Evolutionary conservation across 2,797 vertebrate genomes (phyloP).

Genomic region (Cossypha dichroa): DNA sequence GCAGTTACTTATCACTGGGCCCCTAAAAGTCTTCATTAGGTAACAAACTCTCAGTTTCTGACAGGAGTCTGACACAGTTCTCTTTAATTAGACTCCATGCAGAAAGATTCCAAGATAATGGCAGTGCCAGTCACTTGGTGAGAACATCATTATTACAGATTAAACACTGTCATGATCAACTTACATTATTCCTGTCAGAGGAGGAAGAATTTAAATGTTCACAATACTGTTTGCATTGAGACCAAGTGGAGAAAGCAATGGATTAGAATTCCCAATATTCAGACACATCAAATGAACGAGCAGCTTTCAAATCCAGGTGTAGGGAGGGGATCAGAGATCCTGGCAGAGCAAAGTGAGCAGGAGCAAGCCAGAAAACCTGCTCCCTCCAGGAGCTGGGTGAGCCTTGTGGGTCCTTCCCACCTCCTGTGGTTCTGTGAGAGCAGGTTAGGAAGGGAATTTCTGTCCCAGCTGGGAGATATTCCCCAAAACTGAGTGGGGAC

Average conservation of each 20-base stretch:
- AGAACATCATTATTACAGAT: constrained; percentile 13
- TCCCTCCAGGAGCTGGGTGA: not conserved
- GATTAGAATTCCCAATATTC: not conserved
- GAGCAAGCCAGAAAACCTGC: not conserved
- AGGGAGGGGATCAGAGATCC: not conserved
- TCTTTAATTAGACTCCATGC: not conserved
- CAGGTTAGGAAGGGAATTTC: not conserved
- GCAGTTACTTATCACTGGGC: not conserved
- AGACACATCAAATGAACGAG: not conserved
- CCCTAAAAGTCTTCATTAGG: not conserved
- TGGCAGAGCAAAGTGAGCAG: not conserved
- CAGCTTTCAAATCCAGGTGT: not conserved
- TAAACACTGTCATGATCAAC: not conserved
- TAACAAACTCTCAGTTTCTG: not conserved
- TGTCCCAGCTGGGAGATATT: not conserved
- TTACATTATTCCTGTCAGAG: not conserved
- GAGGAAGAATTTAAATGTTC: not conserved
- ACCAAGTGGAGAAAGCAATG: not conserved
- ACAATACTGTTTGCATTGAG: not conserved
- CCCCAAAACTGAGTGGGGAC: not conserved
- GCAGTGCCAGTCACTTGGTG: not conserved
- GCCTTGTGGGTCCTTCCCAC: not conserved
- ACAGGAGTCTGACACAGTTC: not conserved
- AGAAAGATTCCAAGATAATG: constrained; percentile 13
- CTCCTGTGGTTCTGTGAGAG: not conserved